These are phyloP conservation scores for Neopipo cinnamomea DNA, from an alignment of 2,113 vertebrate species.

Conservation along the genomic window DNA sequence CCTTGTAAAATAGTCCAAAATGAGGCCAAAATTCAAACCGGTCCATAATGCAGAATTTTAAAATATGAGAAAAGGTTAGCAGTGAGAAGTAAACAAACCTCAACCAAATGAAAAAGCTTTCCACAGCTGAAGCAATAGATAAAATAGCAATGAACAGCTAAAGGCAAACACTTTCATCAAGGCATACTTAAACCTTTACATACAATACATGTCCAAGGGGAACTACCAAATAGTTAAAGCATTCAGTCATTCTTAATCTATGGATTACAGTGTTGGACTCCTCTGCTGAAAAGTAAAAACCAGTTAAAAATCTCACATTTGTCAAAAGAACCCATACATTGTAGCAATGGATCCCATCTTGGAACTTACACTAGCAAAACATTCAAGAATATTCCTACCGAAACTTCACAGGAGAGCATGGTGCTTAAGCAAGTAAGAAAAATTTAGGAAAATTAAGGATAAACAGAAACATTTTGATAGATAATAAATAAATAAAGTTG, in stretches of 20 bases:
- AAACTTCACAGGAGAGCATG: not conserved
- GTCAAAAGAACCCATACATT: not conserved
- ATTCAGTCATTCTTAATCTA: not conserved
- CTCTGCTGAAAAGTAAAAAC: not conserved
- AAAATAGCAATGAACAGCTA: not conserved
- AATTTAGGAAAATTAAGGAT: not conserved
- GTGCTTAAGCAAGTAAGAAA: not conserved
- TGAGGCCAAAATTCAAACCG: constrained; percentile 42
- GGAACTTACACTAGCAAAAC: not conserved
- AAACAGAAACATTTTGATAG: not conserved
- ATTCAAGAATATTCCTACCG: not conserved
- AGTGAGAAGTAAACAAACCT: not conserved
- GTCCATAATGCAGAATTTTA: not conserved
- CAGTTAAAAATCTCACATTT: not conserved
- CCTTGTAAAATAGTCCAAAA: constrained; percentile 10
- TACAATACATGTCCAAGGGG: not conserved
- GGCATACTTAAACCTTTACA: not conserved
- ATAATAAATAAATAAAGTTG: not conserved
- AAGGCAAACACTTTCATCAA: not conserved
- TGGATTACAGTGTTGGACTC: not conserved
- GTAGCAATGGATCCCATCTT: not conserved
- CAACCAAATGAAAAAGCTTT: not conserved
- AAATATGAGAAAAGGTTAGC: not conserved
- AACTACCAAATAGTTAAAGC: not conserved
- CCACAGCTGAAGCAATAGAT: not conserved